Conservation (phyloP, 2,113 vertebrate genomes). For the Anthoscopus minutus region DNA sequence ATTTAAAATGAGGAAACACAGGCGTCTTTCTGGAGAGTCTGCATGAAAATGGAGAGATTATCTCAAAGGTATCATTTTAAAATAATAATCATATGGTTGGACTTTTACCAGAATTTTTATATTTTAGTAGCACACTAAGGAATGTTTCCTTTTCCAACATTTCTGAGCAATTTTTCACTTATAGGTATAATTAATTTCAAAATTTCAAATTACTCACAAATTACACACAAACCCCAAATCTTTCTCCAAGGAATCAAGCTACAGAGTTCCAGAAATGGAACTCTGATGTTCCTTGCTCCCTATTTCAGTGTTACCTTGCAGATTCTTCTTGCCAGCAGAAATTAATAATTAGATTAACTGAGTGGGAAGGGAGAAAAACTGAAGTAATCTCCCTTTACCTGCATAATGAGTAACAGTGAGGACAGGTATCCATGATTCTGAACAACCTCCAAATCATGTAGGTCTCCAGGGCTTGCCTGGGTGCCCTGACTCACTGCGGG, state of each 20-base stretch:
- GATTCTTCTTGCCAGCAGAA: neutral
- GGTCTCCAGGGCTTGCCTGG: neutral
- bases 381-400: neutral
- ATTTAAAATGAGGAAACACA: neutral
- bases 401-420: neutral
- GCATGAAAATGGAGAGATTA: neutral
- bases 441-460: neutral
- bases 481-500: neutral
- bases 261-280: neutral
- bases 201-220: neutral
- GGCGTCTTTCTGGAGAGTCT: neutral
- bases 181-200: neutral
- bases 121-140: neutral
- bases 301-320: neutral
- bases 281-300: neutral
- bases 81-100: neutral
- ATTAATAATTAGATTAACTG: neutral
- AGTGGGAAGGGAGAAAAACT: neutral
- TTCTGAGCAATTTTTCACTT: neutral
- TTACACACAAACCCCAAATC: neutral
- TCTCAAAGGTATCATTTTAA: neutral
- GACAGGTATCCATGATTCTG: neutral
- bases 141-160: neutral
- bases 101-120: neutral
- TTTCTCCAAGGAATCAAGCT: neutral